Base-by-base conservation (phyloP, 2,888 invertebrate genomes). In the Nomada fucata region DNA sequence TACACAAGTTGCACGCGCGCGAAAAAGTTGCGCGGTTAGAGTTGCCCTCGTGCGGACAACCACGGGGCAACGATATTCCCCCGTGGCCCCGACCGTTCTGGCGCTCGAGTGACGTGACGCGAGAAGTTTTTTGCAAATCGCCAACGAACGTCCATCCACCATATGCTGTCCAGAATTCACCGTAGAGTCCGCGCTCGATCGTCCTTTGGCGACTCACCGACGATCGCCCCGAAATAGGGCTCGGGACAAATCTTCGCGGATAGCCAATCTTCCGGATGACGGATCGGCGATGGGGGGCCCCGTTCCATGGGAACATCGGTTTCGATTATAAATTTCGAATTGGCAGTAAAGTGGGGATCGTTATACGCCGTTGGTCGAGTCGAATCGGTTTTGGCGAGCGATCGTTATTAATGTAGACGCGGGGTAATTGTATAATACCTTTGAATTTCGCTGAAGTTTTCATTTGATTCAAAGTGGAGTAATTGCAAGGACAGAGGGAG, bases 131-230 rank as follows among this genome's bases (percentile, higher is more conserved):
- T 87, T 88, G 80, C 77, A 78, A 83, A 77, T 84, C 82, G 78
- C 70, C 76, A 57, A 20, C 71, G 76, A 72, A 60, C 82, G 82
- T 85, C 79, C 85, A 61, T 86, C 85, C 83, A 86, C 84, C 89
- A 88, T 87, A 89, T 88, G 88, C 76, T 52, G 83, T 50, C 75
- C 77, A 67, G 74, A 73, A 75, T 53, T 70, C 65, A 55, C 52
- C 18, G 23, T 47, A 42, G 20, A 29, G 36, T n/a, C 53, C 26
- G 36, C 26, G 63, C 29, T 11, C 7, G 20, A n/a, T 60, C 50
- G 52, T 13, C 47, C 47, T 47, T 47, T 15, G 47, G 47, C 47
- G 68, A 2, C 47, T 11, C 53, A 53, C 47, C 71, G 53, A 68
- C 47, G 63, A 42, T 72, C 61, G 74, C 47, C 68, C 59, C 63